Evolutionary conservation across 2,888 invertebrate genomes (phyloP).

Genomic region (Cepaea hortensis): DNA sequence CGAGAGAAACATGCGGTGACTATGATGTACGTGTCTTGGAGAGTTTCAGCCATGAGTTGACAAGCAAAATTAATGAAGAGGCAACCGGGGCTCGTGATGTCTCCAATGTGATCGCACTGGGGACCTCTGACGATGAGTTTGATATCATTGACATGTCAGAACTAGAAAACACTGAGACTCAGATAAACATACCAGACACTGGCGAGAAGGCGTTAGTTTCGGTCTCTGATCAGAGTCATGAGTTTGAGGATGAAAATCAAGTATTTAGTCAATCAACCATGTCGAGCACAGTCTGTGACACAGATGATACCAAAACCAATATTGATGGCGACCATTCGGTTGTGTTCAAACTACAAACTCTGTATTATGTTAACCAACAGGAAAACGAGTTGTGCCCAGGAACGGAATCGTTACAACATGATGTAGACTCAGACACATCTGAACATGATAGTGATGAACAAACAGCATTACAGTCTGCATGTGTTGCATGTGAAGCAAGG

Average conservation of each 20-base stretch:
- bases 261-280: not conserved
- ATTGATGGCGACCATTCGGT: conserved; percentile 28
- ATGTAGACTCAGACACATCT: not conserved
- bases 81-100: not conserved
- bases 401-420: not conserved
- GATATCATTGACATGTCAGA: conserved; percentile 44
- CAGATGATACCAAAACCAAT: not conserved
- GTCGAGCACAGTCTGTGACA: not conserved
- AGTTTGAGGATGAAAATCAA: not conserved
- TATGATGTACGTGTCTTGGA: not conserved
- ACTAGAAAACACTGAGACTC: not conserved
- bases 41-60: too few species aligned
- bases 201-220: not conserved
- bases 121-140: conserved; percentile 48
- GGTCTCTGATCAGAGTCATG: not conserved
- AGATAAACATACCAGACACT: not conserved
- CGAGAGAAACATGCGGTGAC: not conserved
- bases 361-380: conserved; percentile 42
- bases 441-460: not conserved
- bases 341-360: conserved; percentile 38
- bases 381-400: conserved; percentile 25
- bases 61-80: too few species aligned
- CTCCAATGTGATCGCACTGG: conserved; percentile 4
- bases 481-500: not conserved
- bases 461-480: too few species aligned